Percentiles rank a stretch among this genome's conserved stretches.
Evolutionary conservation across 2,888 invertebrate genomes (phyloP).

Genomic region (Spatulosminthurus flaviceps): DNA sequence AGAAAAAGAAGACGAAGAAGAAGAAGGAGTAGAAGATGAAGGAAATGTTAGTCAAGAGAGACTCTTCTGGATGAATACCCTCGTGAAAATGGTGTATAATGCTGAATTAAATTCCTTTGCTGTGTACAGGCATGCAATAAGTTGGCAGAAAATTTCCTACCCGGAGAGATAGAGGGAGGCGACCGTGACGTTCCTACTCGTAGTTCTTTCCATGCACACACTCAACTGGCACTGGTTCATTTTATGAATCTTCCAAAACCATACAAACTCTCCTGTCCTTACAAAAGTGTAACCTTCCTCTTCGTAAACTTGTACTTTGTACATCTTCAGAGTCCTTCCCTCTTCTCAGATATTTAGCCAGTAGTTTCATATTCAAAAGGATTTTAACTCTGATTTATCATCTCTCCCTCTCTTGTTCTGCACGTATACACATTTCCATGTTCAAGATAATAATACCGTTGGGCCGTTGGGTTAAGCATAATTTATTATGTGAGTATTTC

Average conservation of each 20-base stretch:
- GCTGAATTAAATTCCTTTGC: constrained; percentile 13
- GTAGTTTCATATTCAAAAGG: not conserved
- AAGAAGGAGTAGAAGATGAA: too few species aligned
- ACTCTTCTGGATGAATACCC: constrained; percentile 13
- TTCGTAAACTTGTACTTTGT: not conserved
- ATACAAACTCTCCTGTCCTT: too few species aligned
- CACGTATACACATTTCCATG: not conserved
- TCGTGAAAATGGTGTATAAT: constrained; percentile 3
- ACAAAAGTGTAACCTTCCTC: not conserved
- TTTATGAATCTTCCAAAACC: too few species aligned
- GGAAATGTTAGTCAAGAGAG: too few species aligned
- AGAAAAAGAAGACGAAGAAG: too few species aligned
- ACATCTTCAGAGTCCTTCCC: not conserved
- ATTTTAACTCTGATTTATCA: constrained; percentile 9
- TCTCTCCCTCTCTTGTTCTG: not conserved
- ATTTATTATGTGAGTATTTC: not conserved
- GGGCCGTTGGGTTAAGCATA: not conserved
- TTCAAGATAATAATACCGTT: not conserved
- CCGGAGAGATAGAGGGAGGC: constrained; percentile 29
- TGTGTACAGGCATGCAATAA: not conserved
- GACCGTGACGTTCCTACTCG: constrained; percentile 22
- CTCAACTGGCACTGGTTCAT: constrained; percentile 5
- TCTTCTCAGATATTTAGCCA: not conserved
- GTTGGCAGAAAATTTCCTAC: constrained; percentile 24
- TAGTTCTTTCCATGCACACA: not conserved